Base-by-base conservation (phyloP, 2,797 vertebrate genomes). In the Labroides dimidiatus region DNA sequence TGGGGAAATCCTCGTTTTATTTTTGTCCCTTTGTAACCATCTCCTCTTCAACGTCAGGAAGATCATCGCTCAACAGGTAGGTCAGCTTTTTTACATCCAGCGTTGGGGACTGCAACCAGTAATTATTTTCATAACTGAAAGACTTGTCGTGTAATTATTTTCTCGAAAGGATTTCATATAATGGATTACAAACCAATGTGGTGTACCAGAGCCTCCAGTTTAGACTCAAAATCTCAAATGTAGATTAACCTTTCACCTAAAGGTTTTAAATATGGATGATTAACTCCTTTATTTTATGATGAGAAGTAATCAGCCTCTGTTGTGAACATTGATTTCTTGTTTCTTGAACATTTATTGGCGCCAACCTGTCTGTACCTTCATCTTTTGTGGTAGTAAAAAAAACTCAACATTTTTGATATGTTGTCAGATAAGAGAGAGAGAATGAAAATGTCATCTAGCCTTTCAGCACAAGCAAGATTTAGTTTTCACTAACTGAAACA, bases 31-130 rank as follows among this genome's bases (percentile, higher is more conserved):
- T 69, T 45, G 8, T 14, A 23, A 12, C 15, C 27, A n/a, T 7
- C 58, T 24, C 19, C 1, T 56, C 44, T 60, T 42, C 2, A 24
- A 16, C 50, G 54, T 23, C 11, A 17, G 20, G 16, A 37, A 62
- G 49, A 17, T 52, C 50, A 19, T 63, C 63, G 45, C 19, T 85
- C 79, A 89, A 86, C 86, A 87, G 90, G 91, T 93, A 75, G 23
- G 87, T 84, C 20, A 50, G 1, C 56, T 69, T 47, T 21, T 41
- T 56, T 53, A 27, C 17, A 0, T 61, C 0, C 10, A 39, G 6
- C 42, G 21, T 24, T 1, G 13, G 10, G 5, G 17, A 21, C 3
- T 7, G 0, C 7, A 14, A n/a, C 21, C 5, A 49, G 5, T 44
- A 24, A 21, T 48, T 17, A 16, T 19, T 12, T 10, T 37, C 4